phyloP scores from a whole-genome alignment of 2,888 invertebrate genomes.

The Microctonus hyperodae region DNA sequence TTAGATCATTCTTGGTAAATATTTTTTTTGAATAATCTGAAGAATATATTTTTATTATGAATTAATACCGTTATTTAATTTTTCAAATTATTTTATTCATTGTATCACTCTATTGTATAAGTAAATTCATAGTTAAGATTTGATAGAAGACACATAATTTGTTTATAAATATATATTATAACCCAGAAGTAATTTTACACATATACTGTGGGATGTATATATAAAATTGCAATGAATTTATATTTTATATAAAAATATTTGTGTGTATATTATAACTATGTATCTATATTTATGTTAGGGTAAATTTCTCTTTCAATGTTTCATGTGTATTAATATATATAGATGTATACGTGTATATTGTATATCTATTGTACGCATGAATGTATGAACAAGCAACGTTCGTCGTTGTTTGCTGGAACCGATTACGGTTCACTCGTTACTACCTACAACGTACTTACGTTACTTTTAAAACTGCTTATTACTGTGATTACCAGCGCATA shows the following conservation, averaged over 20 bases:
- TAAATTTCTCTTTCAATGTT: background rate
- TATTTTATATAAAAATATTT: background rate
- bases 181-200: background rate
- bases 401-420: constrained; percentile 41
- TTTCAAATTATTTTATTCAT: background rate
- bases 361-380: background rate
- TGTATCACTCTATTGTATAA: background rate
- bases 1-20: background rate
- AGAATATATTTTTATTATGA: background rate
- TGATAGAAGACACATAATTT: constrained; percentile 2
- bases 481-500: constrained; percentile 59
- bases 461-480: constrained; percentile 61
- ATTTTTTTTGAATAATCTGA: background rate
- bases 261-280: background rate
- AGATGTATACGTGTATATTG: too few species aligned
- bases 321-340: background rate
- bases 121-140: background rate
- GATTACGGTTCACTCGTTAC: constrained; percentile 58
- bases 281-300: background rate
- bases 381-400: background rate
- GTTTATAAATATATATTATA: background rate
- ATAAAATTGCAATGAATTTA: background rate
- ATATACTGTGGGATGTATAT: background rate
- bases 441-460: constrained; percentile 53
- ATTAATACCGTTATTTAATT: background rate